Base-by-base conservation (phyloP, 2,113 vertebrate species). In the Dissostichus mawsoni region DNA sequence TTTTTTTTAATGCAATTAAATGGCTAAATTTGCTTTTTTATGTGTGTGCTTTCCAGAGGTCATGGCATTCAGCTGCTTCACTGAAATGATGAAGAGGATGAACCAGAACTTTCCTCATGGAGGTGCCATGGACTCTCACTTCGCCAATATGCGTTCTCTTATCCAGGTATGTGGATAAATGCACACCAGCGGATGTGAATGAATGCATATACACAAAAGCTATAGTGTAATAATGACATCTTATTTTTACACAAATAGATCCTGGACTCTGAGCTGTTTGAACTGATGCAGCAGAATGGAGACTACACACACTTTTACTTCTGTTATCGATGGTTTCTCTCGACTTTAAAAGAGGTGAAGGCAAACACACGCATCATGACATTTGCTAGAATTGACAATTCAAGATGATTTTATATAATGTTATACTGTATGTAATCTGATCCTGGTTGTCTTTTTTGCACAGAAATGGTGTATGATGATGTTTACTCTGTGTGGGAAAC, bases 271-370 rank as follows among this genome's bases (percentile, higher is more conserved):
- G 98, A 99, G 92, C 96, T 99, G 51, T 99, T 99, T 0, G 98
- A 99, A 88, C 92, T 99, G 87, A 99, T 99, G 98, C 98, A 99
- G 80, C 98, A 99, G 94, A 99, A 99, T 0, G 98, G 98, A 20
- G 98, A 99, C 89, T 99, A 99, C 83, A 99, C 98, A 7, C 98
- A 99, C 83, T 99, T 99, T 92, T 99, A 99, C 93, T 99, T 99
- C 95, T 99, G 98, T 87, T 99, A 99, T 82, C 97, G 98, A 47
- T 99, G 98, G 98, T 99, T 99, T 81, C 96, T 99, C 94, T 99
- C 62, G 98, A 99, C 89, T 99, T 99, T 89, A 99, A 99, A 93
- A 96, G 98, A 97, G 98, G 95, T 94, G 67, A 88, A 52, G 90
- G 94, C 14, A 75, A 78, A 59, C 0, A 4, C 11, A 33, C 8